Evolutionary conservation across 1,140 invertebrate species (phyloP).

Genomic region (Solenopsis invicta): DNA sequence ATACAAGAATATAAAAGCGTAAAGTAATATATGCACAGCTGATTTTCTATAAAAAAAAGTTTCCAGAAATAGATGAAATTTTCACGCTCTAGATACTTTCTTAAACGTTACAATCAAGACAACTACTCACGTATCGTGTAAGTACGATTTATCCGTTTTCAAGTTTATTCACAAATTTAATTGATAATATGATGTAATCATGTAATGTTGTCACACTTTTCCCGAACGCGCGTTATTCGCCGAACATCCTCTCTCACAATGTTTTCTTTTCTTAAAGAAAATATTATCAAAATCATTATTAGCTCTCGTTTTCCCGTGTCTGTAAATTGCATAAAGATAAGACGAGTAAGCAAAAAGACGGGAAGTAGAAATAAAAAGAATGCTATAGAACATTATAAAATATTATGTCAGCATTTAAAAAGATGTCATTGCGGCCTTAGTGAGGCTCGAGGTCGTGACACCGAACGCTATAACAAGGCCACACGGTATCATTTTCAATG

Average conservation of each 20-base stretch:
- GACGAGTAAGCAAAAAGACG: background rate
- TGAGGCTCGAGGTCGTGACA: background rate
- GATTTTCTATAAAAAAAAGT: too few relatives aligned
- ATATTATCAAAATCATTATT: background rate
- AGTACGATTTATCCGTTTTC: background rate
- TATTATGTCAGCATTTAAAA: constrained; percentile 12
- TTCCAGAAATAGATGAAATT: too few relatives aligned
- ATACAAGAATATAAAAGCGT: too few relatives aligned
- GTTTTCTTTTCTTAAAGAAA: constrained; percentile 1
- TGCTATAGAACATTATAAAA: background rate
- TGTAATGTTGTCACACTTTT: background rate
- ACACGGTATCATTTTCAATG: background rate
- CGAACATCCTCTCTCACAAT: background rate
- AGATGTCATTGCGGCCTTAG: background rate
- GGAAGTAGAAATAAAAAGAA: background rate
- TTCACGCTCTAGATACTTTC: too few relatives aligned
- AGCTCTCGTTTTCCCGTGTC: background rate
- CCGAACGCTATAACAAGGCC: background rate
- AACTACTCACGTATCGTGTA: background rate
- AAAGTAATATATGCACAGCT: too few relatives aligned
- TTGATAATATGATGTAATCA: background rate
- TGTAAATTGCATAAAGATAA: constrained; percentile 1
- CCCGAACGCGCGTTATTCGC: background rate
- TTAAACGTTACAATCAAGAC: background rate
- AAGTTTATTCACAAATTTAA: constrained; percentile 14